Base-by-base conservation (phyloP, 1,140 invertebrate species). In the Drosophila sproati region DNA sequence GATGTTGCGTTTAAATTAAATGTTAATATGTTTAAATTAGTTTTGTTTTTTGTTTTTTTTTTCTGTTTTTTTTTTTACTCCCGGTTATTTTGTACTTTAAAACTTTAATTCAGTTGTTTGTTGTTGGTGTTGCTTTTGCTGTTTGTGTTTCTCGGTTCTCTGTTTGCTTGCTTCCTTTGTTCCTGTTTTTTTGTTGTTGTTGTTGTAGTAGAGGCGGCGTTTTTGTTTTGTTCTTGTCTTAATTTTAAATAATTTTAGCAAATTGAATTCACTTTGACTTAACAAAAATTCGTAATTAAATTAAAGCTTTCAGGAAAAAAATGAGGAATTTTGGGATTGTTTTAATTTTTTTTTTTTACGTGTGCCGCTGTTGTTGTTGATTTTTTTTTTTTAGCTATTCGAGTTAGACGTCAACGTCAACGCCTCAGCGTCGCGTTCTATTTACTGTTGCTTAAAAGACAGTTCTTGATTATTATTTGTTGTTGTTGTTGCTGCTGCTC, bases 1-100 rank as follows among this genome's bases (percentile, higher is more conserved):
- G 80, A 89, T 88, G 86, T 89, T 89, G 85, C 85, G 85, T 88
- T 88, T 91, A 91, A 91, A 89, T 87, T 86, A 82, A 81, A 83
- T 82, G 66, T 66, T 85, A 70, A 78, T 85, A 70, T 91, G 77
- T 81, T 83, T 89, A 82, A 83, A 82, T 86, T 91, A 79, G 50
- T 79, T 74, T 55, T 78, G 56, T 79, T 80, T 64, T 73, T 91
- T 82, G 74, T 77, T 68, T 75, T 80, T 72, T 50, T 78, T 57
- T 74, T 80, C 74, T 83, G 83, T 77, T 87, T 69, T 78, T 81
- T 59, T 66, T 78, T 86, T 91, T 87, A 81, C 85, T 88, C 83
- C 83, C 83, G 83, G 83, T 88, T 88, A 89, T 88, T 91, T 92
- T 92, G 91, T 92, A 92, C 88, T 92, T 92, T 91, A 79, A 85